Evolutionary conservation across 1,140 invertebrate genomes (phyloP).

Genomic region (Grapholita molesta): DNA sequence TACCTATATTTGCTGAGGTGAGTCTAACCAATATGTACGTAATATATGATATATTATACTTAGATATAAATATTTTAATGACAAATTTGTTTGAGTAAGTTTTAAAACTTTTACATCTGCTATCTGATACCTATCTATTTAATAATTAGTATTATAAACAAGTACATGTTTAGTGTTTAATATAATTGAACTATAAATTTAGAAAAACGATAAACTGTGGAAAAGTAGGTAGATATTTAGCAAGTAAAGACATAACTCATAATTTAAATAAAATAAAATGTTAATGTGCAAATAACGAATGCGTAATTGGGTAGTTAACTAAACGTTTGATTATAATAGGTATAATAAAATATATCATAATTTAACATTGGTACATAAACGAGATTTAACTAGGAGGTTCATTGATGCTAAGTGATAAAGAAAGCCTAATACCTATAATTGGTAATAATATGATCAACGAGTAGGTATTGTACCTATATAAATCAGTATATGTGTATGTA

Average conservation of each 20-base stretch:
- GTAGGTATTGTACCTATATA: no score
- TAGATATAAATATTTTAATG: no score
- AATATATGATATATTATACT: no score
- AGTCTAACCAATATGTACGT: neutral
- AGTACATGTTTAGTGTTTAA: no score
- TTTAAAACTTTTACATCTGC: no score
- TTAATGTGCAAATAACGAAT: neutral
- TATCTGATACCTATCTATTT: no score
- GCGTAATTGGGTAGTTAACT: neutral
- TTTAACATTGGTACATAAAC: neutral
- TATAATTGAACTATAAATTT: no score
- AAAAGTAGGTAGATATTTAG: neutral
- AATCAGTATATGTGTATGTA: neutral
- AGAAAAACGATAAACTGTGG: neutral
- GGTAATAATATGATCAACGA: no score
- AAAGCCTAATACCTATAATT: neutral
- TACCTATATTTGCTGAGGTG: constrained; percentile 22
- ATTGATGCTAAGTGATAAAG: neutral
- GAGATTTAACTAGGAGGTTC: neutral
- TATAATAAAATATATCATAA: neutral
- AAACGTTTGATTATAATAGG: neutral
- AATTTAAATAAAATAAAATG: neutral
- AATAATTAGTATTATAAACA: no score
- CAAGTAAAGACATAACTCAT: neutral
- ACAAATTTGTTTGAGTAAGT: no score